Conservation (phyloP, 2,797 vertebrate genomes). For the Furcifer pardalis region DNA sequence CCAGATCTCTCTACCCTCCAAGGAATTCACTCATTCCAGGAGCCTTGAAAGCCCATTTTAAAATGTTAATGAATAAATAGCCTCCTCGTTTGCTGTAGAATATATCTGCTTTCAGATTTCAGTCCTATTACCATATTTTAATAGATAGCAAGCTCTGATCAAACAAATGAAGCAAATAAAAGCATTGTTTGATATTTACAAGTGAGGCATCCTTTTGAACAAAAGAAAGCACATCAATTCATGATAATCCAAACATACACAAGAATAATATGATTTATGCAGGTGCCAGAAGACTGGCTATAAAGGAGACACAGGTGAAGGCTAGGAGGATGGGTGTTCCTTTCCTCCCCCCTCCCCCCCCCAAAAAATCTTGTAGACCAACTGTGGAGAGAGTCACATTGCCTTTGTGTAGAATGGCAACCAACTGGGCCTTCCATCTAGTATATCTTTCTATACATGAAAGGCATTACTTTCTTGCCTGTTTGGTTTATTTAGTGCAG, state of each 20-base stretch:
- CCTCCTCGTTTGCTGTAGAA: not conserved
- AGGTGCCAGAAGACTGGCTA: too few relatives aligned
- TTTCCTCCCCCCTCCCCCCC: too few relatives aligned
- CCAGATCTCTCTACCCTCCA: not conserved
- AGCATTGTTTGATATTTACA: not conserved
- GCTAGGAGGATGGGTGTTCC: too few relatives aligned
- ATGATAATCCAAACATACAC: not conserved
- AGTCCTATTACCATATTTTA: not conserved
- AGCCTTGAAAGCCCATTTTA: not conserved
- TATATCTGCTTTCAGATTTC: constrained; percentile 14
- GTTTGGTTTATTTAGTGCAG: too few relatives aligned
- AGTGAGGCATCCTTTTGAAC: not conserved
- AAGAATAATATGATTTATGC: not conserved
- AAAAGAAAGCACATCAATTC: not conserved
- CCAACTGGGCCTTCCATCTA: too few relatives aligned
- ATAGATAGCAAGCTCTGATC: not conserved
- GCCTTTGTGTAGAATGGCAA: too few relatives aligned
- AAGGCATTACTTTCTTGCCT: too few relatives aligned
- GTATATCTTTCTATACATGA: too few relatives aligned
- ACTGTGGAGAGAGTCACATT: too few relatives aligned
- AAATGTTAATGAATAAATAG: constrained; percentile 4
- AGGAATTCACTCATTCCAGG: constrained; percentile 1
- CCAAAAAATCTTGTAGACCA: too few relatives aligned
- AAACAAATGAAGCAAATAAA: constrained; percentile 16
- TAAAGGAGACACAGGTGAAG: too few relatives aligned